phyloP scores from a whole-genome alignment of 1,140 invertebrate genomes.

The Octopus sinensis region DNA sequence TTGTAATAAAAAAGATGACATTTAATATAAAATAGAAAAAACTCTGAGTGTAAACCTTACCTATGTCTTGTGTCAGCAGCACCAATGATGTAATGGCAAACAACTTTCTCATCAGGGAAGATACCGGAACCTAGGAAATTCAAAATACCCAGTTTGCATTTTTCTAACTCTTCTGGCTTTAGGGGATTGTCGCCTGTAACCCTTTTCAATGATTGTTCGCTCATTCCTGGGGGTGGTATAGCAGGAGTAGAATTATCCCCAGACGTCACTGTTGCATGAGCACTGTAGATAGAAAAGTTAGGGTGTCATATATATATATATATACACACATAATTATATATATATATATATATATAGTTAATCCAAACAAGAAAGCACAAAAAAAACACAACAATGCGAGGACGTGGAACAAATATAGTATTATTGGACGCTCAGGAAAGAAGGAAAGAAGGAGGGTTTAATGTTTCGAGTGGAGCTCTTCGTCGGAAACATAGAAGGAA shows the following conservation, averaged over 20 bases:
- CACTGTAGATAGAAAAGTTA: not conserved
- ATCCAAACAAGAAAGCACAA: too few relatives aligned
- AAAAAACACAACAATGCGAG: too few relatives aligned
- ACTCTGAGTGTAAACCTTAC: slow-evolving; percentile 21
- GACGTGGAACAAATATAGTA: too few relatives aligned
- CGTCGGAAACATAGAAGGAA: too few relatives aligned
- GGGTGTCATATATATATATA: too few relatives aligned
- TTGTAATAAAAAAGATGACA: too few relatives aligned
- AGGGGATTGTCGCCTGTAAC: slow-evolving; percentile 73
- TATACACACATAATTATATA: too few relatives aligned
- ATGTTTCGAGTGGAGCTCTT: too few relatives aligned
- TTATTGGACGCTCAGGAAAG: too few relatives aligned
- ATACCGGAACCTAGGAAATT: slow-evolving; percentile 77
- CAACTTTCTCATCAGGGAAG: slow-evolving; percentile 72
- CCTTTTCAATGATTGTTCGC: slow-evolving; percentile 74
- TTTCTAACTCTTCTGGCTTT: slow-evolving; percentile 79
- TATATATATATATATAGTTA: too few relatives aligned
- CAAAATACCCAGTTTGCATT: slow-evolving; percentile 76
- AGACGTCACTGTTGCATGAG: not conserved
- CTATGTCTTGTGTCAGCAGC: slow-evolving; percentile 76
- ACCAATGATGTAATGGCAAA: slow-evolving; percentile 77
- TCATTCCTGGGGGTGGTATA: slow-evolving; percentile 71
- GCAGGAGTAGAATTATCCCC: slow-evolving; percentile 12
- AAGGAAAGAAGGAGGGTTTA: too few relatives aligned
- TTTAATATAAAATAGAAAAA: too few relatives aligned